Evolutionary conservation across 1,140 invertebrate genomes (phyloP), one percentile per base, ranked within the genome.

Genomic region (Proctacanthus coquilletti): DNA sequence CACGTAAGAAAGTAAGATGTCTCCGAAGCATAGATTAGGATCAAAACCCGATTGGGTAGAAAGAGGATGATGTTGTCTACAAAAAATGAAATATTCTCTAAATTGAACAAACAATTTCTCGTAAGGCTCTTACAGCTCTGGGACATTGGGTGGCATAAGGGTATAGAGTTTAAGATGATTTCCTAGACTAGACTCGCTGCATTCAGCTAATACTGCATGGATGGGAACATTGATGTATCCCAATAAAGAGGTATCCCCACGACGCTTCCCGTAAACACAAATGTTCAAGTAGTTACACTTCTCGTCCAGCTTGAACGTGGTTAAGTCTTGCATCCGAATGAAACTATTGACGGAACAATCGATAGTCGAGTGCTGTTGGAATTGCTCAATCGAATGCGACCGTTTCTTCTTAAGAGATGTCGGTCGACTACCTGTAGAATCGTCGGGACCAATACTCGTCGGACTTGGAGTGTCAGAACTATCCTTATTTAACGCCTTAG

Each of bases 1-100:
- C 21, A 74, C 63, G 58, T 92, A 89, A n/a, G 78, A 80, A 1
- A 94, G 62, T 3, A 85, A 66, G 27, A 89, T 75, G 52, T 93
- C 88, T 2, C 89, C 91, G 51, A 84, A 91, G 56, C 88, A 94
- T 8, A 92, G 68, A 20, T 75, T 77, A 3, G 83, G 78, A 57
- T 92, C 86, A 59, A 92, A 94, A 9, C 89, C 91, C 1, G 84
- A 83, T 63, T 77, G 82, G 19, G 62, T 68, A 23, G 72, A 69
- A 42, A 80, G 64, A 33, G 72, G 70, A 50, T 77, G 69, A 40
- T 58, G 67, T 54, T 70, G 69, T 40, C 76, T 80, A 47, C 38
- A 63, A 49, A 51, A 51, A 30, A n/a, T n/a, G n/a, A n/a, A n/a
- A n/a, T n/a, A n/a, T n/a, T n/a, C n/a, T n/a, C n/a, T n/a, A n/a